Conservation (phyloP, 1,140 invertebrate genomes). For the Drosophila nebulosa region DNA sequence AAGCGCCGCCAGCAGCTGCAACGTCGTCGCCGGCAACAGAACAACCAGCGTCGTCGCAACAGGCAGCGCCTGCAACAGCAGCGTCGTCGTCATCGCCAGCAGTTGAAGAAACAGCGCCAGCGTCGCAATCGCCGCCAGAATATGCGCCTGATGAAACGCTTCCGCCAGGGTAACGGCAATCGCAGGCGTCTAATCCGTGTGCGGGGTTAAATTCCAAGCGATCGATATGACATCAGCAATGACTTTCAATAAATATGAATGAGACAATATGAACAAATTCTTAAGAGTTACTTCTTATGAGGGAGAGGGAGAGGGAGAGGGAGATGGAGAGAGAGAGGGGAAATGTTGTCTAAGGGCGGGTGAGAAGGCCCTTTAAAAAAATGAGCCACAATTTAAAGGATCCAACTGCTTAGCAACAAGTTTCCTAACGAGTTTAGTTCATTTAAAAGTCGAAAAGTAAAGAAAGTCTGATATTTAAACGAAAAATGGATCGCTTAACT, state of each 20-base stretch:
- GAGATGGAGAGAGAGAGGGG: no score
- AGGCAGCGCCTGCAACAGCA: conserved; percentile 49
- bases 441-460: no score
- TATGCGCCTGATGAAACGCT: conserved; percentile 39
- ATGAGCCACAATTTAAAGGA: no score
- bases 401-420: no score
- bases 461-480: no score
- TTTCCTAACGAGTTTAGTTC: no score
- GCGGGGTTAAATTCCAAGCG: neutral
- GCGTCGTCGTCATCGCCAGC: conserved; percentile 53
- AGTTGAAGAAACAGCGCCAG: conserved; percentile 48
- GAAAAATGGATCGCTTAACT: no score
- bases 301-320: no score
- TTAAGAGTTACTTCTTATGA: no score
- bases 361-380: no score
- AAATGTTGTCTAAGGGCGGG: no score
- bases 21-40: conserved; percentile 41
- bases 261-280: neutral
- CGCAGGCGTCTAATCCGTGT: conserved; percentile 52
- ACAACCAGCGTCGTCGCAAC: conserved; percentile 29
- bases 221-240: neutral
- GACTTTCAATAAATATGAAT: neutral
- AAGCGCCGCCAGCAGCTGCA: conserved; percentile 17
- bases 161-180: conserved; percentile 43
- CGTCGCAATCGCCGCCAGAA: conserved; percentile 43